phyloP scores from a whole-genome alignment of 30 jellyfish, hydroid and myxozoan genomes.

The Calvadosia cruxmelitensis region DNA sequence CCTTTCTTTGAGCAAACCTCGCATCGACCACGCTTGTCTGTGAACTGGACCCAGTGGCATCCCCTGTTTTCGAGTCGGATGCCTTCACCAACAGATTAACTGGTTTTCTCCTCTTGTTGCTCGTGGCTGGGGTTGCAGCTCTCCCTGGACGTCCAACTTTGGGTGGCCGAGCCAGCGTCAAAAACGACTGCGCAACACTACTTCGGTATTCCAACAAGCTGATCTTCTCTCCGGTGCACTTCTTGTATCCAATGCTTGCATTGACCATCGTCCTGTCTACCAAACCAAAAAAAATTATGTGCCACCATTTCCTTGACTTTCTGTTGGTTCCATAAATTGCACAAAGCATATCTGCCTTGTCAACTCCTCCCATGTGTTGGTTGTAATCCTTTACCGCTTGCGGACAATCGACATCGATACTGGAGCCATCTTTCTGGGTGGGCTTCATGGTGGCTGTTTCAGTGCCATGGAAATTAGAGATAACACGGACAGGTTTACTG shows the following conservation, averaged over 20 bases:
- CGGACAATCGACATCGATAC: constrained; percentile 10
- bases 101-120: constrained; percentile 28
- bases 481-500: constrained; percentile 38
- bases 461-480: constrained; percentile 50
- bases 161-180: constrained; percentile 50
- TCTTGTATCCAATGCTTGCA: constrained; percentile 52
- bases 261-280: constrained; percentile 45
- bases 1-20: constrained; percentile 50
- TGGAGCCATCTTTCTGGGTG: constrained; percentile 23
- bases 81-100: constrained; percentile 24
- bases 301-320: constrained; percentile 69
- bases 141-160: constrained; percentile 59
- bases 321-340: constrained; percentile 47
- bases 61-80: constrained; percentile 48
- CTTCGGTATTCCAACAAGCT: constrained; percentile 41
- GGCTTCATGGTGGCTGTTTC: constrained; percentile 18
- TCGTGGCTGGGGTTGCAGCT: constrained; percentile 17
- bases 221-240: constrained; percentile 14
- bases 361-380: constrained; percentile 57
- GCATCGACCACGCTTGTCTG: constrained; percentile 56
- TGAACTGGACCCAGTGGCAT: constrained; percentile 36
- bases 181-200: constrained; percentile 46
- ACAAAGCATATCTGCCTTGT: constrained; percentile 66
- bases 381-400: constrained; percentile 36
- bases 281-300: constrained; percentile 42